Evolutionary conservation across 2,113 vertebrate species (phyloP).

Genomic region (Tiliqua scincoides): DNA sequence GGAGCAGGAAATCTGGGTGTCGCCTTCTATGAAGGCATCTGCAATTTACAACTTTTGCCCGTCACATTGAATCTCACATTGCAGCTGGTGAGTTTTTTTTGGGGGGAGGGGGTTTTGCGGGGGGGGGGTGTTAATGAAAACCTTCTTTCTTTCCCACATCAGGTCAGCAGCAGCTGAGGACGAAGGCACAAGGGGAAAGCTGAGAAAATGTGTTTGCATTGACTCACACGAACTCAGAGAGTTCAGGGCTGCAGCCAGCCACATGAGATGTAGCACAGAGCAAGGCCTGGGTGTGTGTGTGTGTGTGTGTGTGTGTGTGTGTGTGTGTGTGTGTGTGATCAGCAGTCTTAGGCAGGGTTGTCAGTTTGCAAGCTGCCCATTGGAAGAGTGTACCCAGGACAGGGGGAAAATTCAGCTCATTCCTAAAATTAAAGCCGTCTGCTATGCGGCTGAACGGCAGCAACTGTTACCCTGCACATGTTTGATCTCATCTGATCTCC

Average conservation of each 20-base stretch:
- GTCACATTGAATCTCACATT: neutral
- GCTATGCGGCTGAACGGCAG: too few relatives aligned
- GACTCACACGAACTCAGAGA: too few relatives aligned
- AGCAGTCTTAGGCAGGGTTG: neutral
- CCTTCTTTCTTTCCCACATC: neutral
- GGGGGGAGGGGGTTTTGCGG: neutral
- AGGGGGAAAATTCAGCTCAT: neutral
- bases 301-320: too few relatives aligned
- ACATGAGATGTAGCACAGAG: neutral
- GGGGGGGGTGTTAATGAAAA: neutral
- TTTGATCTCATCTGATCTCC: too few relatives aligned
- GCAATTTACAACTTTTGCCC: neutral
- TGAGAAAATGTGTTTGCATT: neutral
- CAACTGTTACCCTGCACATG: too few relatives aligned
- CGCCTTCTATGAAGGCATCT: neutral
- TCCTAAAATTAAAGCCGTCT: too few relatives aligned
- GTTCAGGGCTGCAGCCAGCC: neutral
- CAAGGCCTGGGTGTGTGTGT: too few relatives aligned
- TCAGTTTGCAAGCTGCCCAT: neutral
- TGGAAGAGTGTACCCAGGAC: neutral
- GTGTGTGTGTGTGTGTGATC: neutral
- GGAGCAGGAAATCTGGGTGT: neutral
- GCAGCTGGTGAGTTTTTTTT: neutral
- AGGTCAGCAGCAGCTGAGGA: constrained; percentile 1
- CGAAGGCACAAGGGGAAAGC: neutral